Evolutionary conservation across 2,888 invertebrate genomes (phyloP).

Genomic region (Nowickia ferox): DNA sequence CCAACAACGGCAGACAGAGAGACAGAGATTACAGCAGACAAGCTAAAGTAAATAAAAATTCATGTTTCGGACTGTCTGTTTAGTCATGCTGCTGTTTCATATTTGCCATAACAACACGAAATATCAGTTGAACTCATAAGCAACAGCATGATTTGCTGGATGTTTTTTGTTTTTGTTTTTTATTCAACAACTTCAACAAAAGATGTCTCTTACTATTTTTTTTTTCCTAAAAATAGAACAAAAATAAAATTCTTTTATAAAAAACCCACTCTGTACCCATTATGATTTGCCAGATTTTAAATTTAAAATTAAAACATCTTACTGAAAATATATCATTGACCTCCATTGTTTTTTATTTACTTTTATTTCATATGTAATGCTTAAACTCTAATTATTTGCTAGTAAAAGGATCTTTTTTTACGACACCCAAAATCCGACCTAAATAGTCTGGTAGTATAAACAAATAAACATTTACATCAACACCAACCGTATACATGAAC

Average conservation of each 20-base stretch:
- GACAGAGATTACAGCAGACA: slow-evolving; percentile 7
- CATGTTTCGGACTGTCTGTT: slow-evolving; percentile 1
- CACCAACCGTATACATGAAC: neutral
- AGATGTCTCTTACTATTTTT: slow-evolving; percentile 7
- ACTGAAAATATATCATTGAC: neutral
- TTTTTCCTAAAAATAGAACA: neutral
- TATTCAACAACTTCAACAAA: slow-evolving; percentile 30
- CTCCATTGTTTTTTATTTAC: neutral
- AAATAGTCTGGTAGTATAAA: slow-evolving; percentile 29
- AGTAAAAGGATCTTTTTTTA: neutral
- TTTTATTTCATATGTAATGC: neutral
- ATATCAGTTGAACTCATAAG: slow-evolving; percentile 59
- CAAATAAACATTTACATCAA: slow-evolving; percentile 8
- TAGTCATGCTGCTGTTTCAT: neutral
- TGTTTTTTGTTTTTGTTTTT: neutral
- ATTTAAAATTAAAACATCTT: neutral
- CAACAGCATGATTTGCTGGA: slow-evolving; percentile 52
- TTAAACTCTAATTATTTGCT: slow-evolving; percentile 10
- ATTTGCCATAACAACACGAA: slow-evolving; percentile 47
- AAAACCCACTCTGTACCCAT: neutral
- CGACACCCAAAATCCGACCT: neutral
- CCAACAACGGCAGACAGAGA: neutral
- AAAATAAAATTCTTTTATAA: slow-evolving; percentile 14
- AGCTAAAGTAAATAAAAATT: slow-evolving; percentile 16
- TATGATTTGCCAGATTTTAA: slow-evolving; percentile 11